Evolutionary conservation across 2,888 invertebrate genomes (phyloP).

Genomic region (Acanthoscelides obtectus): DNA sequence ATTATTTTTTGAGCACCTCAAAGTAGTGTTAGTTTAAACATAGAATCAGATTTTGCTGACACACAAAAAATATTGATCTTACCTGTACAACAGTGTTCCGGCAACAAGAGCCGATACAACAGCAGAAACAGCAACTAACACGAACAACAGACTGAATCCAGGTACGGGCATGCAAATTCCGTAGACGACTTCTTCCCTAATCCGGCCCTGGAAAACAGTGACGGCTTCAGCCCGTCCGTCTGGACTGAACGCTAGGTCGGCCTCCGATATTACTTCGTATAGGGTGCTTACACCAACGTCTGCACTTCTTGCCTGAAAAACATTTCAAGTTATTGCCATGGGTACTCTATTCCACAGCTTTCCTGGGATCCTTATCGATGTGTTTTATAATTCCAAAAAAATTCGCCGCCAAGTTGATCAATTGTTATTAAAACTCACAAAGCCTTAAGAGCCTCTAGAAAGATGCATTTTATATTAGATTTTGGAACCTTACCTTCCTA

Average conservation of each 20-base stretch:
- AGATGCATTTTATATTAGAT: too few relatives aligned
- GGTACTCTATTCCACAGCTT: too few relatives aligned
- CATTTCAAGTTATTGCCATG: too few relatives aligned
- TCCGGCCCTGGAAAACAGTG: slow-evolving; percentile 82
- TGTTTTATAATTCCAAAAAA: too few relatives aligned
- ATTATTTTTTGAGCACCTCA: too few relatives aligned
- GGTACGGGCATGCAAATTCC: slow-evolving; percentile 88
- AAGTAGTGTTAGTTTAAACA: too few relatives aligned
- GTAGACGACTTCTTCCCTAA: slow-evolving; percentile 85
- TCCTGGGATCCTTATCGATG: too few relatives aligned
- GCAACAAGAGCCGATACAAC: slow-evolving; percentile 84
- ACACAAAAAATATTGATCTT: too few relatives aligned
- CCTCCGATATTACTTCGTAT: slow-evolving; percentile 86
- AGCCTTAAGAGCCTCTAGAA: too few relatives aligned
- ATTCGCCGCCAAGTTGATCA: not conserved
- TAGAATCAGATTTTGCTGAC: too few relatives aligned
- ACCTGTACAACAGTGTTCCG: slow-evolving; percentile 50
- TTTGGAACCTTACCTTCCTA: slow-evolving; percentile 52
- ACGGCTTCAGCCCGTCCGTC: slow-evolving; percentile 75
- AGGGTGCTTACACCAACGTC: slow-evolving; percentile 87
- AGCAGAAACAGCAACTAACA: slow-evolving; percentile 80
- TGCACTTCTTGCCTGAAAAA: slow-evolving; percentile 60
- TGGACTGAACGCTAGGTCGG: slow-evolving; percentile 85
- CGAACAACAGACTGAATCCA: slow-evolving; percentile 83
- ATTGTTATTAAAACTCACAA: too few relatives aligned